A percentile compares a stretch with the other conserved stretches of the same genome.
phyloP scores from a whole-genome alignment of 2,797 vertebrate genomes.

The Myotis vivesi region DNA sequence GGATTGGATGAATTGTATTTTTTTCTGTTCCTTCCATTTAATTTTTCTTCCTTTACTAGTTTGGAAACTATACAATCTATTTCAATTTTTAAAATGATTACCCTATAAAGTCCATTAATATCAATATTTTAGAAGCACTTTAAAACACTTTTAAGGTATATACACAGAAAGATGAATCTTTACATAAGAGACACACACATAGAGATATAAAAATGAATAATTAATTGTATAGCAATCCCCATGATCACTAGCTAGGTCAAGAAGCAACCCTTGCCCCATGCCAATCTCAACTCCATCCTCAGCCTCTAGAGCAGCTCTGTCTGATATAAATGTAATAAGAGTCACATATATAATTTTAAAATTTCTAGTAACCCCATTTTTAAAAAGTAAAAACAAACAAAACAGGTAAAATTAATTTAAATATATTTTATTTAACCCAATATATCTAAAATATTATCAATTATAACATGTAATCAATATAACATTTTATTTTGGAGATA shows the following conservation, averaged over 20 bases:
- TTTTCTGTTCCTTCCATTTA: constrained; percentile 5
- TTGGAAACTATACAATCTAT: constrained; percentile 9
- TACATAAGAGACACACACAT: background rate
- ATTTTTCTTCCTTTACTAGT: constrained; percentile 49
- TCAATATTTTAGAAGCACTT: constrained; percentile 14
- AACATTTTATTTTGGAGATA: background rate
- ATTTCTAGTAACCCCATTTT: constrained; percentile 5
- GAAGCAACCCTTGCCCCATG: background rate
- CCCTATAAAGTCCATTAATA: background rate
- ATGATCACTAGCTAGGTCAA: background rate
- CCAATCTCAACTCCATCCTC: background rate
- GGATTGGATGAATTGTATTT: background rate
- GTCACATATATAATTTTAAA: background rate
- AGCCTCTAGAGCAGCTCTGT: background rate
- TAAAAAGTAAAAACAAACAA: background rate
- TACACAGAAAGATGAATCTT: background rate
- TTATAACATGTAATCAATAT: background rate
- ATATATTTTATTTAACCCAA: constrained; percentile 42
- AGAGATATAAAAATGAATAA: constrained; percentile 10
- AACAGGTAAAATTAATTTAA: background rate
- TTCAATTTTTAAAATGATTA: constrained; percentile 25
- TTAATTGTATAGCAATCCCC: background rate
- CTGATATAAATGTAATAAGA: background rate
- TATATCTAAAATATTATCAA: constrained; percentile 26
- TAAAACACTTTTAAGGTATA: background rate